These are phyloP conservation scores for Pocillopora verrucosa DNA, from an alignment of 64 coral and sea anemone species.

Conservation along the genomic window DNA sequence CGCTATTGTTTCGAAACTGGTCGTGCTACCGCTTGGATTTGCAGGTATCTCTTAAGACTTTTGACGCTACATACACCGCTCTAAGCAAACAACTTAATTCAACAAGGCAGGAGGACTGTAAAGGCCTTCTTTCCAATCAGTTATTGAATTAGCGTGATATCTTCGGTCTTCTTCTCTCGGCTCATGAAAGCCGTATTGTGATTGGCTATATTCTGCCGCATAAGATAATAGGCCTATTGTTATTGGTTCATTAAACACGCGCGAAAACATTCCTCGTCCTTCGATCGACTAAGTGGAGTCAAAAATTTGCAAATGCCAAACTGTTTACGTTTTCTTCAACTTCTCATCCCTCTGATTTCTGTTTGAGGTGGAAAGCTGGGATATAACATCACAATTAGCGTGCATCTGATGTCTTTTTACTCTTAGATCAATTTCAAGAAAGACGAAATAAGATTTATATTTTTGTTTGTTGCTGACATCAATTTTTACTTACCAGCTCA, in stretches of 20 bases:
- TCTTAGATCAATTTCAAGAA: neutral
- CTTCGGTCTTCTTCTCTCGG: neutral
- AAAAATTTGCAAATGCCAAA: neutral
- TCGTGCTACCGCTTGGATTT: neutral
- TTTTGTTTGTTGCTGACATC: neutral
- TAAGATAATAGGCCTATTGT: neutral
- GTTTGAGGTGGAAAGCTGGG: neutral
- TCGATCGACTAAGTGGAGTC: neutral
- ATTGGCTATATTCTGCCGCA: neutral
- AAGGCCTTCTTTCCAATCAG: neutral
- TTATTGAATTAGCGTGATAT: neutral
- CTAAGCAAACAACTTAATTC: neutral
- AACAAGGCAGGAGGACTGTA: neutral
- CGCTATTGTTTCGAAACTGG: neutral
- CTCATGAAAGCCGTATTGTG: constrained; percentile 15
- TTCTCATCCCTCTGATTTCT: neutral
- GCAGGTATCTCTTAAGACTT: constrained; percentile 9
- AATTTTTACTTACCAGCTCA: neutral
- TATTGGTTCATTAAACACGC: constrained; percentile 35
- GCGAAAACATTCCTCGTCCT: constrained; percentile 16
- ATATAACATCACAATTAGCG: neutral
- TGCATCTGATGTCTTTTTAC: neutral
- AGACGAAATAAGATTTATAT: neutral
- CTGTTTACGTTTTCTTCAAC: constrained; percentile 15
- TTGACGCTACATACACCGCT: neutral